These are phyloP conservation scores for Thaumetopoea pityocampa DNA, from an alignment of 1,140 invertebrate species.

Conservation along the genomic window DNA sequence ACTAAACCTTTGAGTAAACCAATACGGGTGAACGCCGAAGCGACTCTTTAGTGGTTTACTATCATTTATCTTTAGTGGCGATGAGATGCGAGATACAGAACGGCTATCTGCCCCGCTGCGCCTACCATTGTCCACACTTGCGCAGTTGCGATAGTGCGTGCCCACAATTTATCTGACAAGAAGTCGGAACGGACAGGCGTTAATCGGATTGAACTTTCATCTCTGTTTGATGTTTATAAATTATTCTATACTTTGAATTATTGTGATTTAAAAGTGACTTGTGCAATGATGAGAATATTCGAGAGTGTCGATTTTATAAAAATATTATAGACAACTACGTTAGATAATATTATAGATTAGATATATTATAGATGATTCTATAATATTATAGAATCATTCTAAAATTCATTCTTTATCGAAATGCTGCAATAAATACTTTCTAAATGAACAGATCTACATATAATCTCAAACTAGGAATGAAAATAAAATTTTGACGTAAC, in stretches of 20 bases:
- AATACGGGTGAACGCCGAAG: conserved; percentile 36
- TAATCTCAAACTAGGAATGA: too few species aligned
- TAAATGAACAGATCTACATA: too few species aligned
- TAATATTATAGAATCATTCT: too few species aligned
- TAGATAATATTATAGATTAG: too few species aligned
- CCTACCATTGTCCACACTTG: conserved; percentile 39
- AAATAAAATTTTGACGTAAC: too few species aligned
- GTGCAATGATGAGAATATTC: conserved; percentile 13
- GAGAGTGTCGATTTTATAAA: too few species aligned
- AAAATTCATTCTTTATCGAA: too few species aligned
- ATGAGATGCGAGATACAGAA: conserved; percentile 44
- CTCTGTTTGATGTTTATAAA: conserved; percentile 18
- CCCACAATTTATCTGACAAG: conserved; percentile 27
- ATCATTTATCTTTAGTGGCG: conserved; percentile 44
- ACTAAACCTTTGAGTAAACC: conserved; percentile 37
- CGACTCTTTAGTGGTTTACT: conserved; percentile 26
- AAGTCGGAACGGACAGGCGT: conserved; percentile 25
- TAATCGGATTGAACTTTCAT: conserved; percentile 34
- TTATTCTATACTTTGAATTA: conserved; percentile 16
- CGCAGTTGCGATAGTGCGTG: conserved; percentile 16
- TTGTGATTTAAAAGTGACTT: conserved; percentile 9
- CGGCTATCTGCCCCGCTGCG: conserved; percentile 28
- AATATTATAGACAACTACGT: too few species aligned
- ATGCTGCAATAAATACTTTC: too few species aligned
- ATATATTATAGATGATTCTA: too few species aligned